A percentile compares a stretch with the other conserved stretches of the same genome.
phyloP scores from a whole-genome alignment of 2,797 vertebrate genomes.

The Takifugu rubripes region DNA sequence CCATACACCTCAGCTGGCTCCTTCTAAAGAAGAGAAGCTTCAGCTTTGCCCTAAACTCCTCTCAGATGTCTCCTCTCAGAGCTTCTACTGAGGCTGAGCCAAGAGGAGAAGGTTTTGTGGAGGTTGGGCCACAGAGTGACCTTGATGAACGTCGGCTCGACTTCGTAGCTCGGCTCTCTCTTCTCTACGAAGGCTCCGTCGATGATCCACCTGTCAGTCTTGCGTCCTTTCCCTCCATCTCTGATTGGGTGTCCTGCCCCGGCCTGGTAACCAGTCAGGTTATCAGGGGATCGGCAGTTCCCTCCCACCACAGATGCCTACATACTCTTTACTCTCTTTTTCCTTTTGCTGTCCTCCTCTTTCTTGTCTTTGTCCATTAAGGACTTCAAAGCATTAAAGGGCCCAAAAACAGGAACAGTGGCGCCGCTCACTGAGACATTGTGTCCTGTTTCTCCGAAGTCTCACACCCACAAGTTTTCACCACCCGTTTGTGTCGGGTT shows the following conservation, averaged over 20 bases:
- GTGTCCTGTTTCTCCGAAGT: constrained; percentile 29
- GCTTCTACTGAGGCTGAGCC: neutral
- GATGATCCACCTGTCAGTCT: constrained; percentile 2
- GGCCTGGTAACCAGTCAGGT: too few species aligned
- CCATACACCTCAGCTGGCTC: too few species aligned
- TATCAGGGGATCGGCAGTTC: too few species aligned
- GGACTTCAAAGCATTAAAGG: constrained; percentile 62
- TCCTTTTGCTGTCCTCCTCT: constrained; percentile 31
- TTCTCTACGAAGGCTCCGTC: too few species aligned
- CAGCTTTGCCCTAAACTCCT: too few species aligned
- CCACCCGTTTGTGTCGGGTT: constrained; percentile 36
- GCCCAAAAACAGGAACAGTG: constrained; percentile 43
- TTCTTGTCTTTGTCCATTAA: constrained; percentile 61
- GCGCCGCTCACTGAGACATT: constrained; percentile 15
- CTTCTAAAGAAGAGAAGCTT: too few species aligned
- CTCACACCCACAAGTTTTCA: constrained; percentile 8
- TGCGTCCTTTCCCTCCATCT: constrained; percentile 27
- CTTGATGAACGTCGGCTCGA: too few species aligned
- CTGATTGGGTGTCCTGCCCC: neutral
- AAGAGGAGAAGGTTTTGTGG: neutral
- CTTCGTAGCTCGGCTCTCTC: too few species aligned
- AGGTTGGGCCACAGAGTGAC: too few species aligned
- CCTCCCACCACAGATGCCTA: too few species aligned
- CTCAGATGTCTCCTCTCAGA: neutral
- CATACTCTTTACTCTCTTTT: constrained; percentile 15